A percentile compares a stretch with the other conserved stretches of the same genome.
Conservation (phyloP, 2,797 vertebrate genomes). For the Pteropus rufus region DNA sequence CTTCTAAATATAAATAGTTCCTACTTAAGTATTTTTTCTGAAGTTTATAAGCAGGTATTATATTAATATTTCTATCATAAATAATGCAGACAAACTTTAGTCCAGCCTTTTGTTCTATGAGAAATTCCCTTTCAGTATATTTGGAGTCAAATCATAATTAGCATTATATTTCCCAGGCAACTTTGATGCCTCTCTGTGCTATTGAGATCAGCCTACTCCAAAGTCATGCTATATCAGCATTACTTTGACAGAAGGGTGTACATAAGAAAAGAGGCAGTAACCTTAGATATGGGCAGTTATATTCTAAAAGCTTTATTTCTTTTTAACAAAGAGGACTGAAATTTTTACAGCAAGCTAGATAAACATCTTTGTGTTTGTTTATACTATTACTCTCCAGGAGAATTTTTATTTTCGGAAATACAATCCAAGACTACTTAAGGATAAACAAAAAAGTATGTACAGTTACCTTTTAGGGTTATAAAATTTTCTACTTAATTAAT, state of each 20-base stretch:
- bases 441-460: not conserved
- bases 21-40: not conserved
- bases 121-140: not conserved
- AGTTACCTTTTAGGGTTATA: not conserved
- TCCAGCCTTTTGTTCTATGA: constrained; percentile 1
- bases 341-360: not conserved
- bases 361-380: not conserved
- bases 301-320: not conserved
- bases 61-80: not conserved
- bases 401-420: not conserved
- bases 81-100: not conserved
- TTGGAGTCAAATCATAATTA: not conserved
- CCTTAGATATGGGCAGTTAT: not conserved
- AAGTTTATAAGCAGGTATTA: not conserved
- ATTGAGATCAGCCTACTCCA: not conserved
- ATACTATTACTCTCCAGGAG: not conserved
- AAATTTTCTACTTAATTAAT: not conserved
- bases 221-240: not conserved
- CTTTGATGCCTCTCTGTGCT: not conserved
- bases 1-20: constrained; percentile 1
- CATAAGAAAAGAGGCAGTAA: not conserved
- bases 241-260: not conserved
- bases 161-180: not conserved
- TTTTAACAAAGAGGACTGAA: constrained; percentile 1
- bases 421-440: not conserved